These are phyloP conservation scores for Sesamia nonagrioides DNA, from an alignment of 1,140 invertebrate species.

Conservation along the genomic window DNA sequence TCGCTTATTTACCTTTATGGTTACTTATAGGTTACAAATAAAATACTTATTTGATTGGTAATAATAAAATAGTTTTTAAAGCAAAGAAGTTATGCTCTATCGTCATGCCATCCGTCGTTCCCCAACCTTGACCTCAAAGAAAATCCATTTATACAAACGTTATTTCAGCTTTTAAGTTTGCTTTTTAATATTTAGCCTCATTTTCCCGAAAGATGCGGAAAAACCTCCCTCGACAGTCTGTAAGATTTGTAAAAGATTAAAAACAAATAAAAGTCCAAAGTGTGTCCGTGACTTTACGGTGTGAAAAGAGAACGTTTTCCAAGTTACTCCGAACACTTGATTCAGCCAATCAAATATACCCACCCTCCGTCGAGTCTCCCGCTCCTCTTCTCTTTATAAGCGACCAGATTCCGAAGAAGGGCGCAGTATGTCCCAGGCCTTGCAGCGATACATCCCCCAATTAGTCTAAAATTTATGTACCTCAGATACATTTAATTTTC, in stretches of 20 bases:
- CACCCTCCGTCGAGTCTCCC: constrained; percentile 81
- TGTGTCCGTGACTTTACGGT: constrained; percentile 79
- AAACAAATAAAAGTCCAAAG: constrained; percentile 57
- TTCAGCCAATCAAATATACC: constrained; percentile 87
- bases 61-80: no score
- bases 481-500: neutral
- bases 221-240: neutral
- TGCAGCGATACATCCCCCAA: constrained; percentile 61
- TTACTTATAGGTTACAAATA: no score
- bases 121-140: neutral
- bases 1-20: no score
- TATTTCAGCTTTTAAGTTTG: neutral
- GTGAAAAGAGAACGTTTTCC: constrained; percentile 81
- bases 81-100: no score
- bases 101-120: neutral
- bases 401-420: constrained; percentile 57
- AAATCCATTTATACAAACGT: neutral
- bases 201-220: neutral
- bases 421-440: constrained; percentile 70
- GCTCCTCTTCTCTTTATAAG: constrained; percentile 85
- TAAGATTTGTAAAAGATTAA: constrained; percentile 44
- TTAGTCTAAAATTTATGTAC: constrained; percentile 3
- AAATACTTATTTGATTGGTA: no score
- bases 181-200: neutral
- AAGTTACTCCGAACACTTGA: constrained; percentile 86